Evolutionary conservation across 2,797 vertebrate genomes (phyloP).

Genomic region (Crenichthys baileyi): DNA sequence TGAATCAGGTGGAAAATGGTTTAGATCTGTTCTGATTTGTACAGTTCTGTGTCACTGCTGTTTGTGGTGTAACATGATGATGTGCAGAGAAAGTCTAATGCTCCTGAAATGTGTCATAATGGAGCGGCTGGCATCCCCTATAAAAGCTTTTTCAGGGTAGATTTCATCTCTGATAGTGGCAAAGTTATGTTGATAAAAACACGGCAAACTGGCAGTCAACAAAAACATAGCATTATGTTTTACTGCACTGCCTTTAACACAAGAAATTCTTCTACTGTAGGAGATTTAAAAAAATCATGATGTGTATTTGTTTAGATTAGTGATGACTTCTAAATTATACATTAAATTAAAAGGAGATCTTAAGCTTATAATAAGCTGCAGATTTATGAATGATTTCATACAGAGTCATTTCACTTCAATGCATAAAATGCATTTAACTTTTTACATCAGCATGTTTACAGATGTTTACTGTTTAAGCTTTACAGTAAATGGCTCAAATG

Average conservation of each 20-base stretch:
- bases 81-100: conserved; percentile 43
- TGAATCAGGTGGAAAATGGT: conserved; percentile 15
- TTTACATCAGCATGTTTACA: conserved; percentile 26
- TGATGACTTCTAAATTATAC: conserved; percentile 15
- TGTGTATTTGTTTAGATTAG: conserved; percentile 8
- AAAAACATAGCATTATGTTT: conserved; percentile 46
- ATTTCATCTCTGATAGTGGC: conserved; percentile 53
- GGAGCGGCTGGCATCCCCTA: conserved; percentile 34
- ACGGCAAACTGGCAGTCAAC: conserved; percentile 31
- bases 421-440: conserved; percentile 25
- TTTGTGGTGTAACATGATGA: conserved; percentile 40
- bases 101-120: conserved; percentile 46
- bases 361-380: conserved; percentile 16
- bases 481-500: conserved; percentile 39
- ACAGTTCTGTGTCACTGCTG: conserved; percentile 32
- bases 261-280: conserved; percentile 12
- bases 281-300: not conserved
- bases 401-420: conserved; percentile 12
- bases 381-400: conserved; percentile 10
- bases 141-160: conserved; percentile 57
- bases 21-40: conserved; percentile 34
- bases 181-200: conserved; percentile 55
- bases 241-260: conserved; percentile 12
- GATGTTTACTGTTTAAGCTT: too few relatives aligned
- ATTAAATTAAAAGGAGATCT: conserved; percentile 13